Evolutionary conservation across 2,113 vertebrate genomes (phyloP), one percentile per base, ranked within the genome.

Genomic region (Apus apus): DNA sequence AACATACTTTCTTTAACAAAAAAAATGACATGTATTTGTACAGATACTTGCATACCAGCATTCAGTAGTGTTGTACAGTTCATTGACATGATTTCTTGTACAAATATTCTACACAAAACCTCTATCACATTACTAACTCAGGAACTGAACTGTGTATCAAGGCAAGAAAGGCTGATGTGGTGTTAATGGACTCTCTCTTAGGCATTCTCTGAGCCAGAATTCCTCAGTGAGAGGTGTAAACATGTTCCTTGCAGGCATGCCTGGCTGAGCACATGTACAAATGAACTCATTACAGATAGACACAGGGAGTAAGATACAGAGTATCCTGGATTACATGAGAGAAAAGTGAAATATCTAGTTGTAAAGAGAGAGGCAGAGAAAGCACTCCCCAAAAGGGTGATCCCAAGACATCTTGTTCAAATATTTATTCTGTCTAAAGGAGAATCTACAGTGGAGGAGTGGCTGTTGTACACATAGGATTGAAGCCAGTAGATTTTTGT

Each of bases 51-150:
- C 38, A 46, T 30, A 25, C 2, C 6, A 46, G 29, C 15, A 34
- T 38, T 71, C 48, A 43, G 22, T 29, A 70, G 20, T 34, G 8
- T 38, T 86, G 15, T 34, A 22, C 15, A 12, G 30, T 62, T 72
- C 7, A 22, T 50, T 67, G 64, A 27, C 3, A 4, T n/a, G 29
- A 18, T 11, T 60, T 90, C 71, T 85, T 34, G 9, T 43, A 79
- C 18, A 83, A 34, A 51, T 64, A 61, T 65, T 53, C 34, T 40
- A 45, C 17, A 23, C 12, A 54, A 70, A 87, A 4, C 38, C 22
- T 9, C 1, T 3, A 46, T 66, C 22, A 19, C 6, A 4, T 43
- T n/a, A 19, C 11, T 11, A 66, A 65, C 25, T 58, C 0, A 1
- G 27, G 48, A 71, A 10, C 1, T 82, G 61, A 87, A 36, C 19